These are phyloP conservation scores for Drosophila repletoides DNA, from an alignment of 1,140 invertebrate genomes.

Conservation along the genomic window DNA sequence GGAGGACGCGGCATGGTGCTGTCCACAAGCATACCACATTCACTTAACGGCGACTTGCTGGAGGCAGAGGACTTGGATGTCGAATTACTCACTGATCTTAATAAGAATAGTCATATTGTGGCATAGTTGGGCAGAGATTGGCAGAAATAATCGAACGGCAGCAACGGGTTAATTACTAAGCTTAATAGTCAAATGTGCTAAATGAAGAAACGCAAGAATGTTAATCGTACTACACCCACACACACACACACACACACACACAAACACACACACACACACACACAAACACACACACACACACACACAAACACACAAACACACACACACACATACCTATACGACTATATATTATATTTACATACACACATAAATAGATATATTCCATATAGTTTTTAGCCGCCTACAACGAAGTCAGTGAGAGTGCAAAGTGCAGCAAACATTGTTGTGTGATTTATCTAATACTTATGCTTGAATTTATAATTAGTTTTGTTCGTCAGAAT, in stretches of 20 bases:
- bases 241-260: constrained; percentile 17
- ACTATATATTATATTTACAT: constrained; percentile 49
- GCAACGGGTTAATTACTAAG: constrained; percentile 66
- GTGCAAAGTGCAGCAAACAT: constrained; percentile 44
- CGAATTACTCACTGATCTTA: constrained; percentile 77
- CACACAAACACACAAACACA: constrained; percentile 22
- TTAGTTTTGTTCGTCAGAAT: constrained; percentile 51
- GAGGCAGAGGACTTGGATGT: constrained; percentile 73
- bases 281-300: constrained; percentile 30
- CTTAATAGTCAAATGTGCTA: constrained; percentile 72
- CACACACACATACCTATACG: constrained; percentile 33
- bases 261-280: constrained; percentile 29
- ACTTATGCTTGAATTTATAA: constrained; percentile 67
- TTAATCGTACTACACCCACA: constrained; percentile 44
- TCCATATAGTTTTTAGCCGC: constrained; percentile 58
- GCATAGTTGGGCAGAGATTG: constrained; percentile 54
- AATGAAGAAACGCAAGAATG: constrained; percentile 49
- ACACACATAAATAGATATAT: constrained; percentile 30
- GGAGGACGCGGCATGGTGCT: constrained; percentile 62
- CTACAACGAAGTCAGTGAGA: constrained; percentile 66
- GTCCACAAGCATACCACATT: constrained; percentile 69
- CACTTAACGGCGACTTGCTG: constrained; percentile 74
- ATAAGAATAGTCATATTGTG: constrained; percentile 81
- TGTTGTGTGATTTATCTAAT: constrained; percentile 72
- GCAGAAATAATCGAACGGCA: constrained; percentile 17